phyloP scores from a whole-genome alignment of 2,113 vertebrate species.

The Sylvietta virens region DNA sequence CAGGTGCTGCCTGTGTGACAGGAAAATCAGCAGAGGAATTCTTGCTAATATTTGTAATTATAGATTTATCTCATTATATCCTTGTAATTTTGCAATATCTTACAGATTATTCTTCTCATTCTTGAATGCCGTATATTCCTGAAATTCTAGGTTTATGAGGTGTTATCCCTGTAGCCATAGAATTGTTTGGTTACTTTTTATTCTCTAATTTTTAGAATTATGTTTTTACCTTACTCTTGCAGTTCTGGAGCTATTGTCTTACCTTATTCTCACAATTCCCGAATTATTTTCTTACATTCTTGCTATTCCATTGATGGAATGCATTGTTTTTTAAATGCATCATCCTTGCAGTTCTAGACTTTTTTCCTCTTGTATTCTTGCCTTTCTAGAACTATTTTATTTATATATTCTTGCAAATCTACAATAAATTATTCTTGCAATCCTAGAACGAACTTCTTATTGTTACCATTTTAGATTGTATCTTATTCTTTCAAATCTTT shows the following conservation, averaged over 20 bases:
- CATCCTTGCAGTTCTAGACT: neutral
- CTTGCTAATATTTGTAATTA: no score
- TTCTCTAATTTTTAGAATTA: neutral
- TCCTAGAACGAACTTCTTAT: rapidly evolving
- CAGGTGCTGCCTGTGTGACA: neutral
- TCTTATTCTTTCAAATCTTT: neutral
- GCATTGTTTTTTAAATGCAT: neutral
- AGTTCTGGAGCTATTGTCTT: neutral
- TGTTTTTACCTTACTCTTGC: neutral
- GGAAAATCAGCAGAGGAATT: neutral
- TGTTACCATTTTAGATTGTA: no score
- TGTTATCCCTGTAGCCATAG: neutral
- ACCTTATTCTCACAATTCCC: neutral
- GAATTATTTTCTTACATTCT: neutral
- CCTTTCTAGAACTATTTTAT: neutral
- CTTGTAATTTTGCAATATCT: rapidly evolving
- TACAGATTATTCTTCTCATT: neutral
- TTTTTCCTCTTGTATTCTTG: no score
- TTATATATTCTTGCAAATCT: neutral
- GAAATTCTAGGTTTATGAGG: neutral
- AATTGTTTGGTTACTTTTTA: neutral
- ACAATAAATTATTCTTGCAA: neutral
- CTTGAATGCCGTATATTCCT: no score
- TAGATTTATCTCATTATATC: neutral
- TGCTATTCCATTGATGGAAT: no score